These are phyloP conservation scores for Phymastichus coffea DNA, from an alignment of 1,140 invertebrate species.

Conservation along the genomic window DNA sequence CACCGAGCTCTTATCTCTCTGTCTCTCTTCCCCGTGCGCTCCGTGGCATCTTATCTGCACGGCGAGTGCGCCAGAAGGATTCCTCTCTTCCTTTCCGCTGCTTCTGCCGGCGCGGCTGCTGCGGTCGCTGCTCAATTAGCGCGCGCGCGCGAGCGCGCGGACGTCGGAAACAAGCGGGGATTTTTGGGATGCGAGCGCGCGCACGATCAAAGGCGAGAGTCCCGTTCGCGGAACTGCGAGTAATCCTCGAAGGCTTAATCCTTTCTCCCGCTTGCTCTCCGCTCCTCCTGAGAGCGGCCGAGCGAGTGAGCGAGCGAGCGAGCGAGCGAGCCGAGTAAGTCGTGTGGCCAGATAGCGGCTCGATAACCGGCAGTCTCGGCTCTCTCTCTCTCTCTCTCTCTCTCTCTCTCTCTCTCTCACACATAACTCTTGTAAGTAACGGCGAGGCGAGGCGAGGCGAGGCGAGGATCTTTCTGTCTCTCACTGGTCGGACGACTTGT, in stretches of 20 bases:
- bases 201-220: constrained; percentile 12
- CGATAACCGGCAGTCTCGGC: constrained; percentile 1
- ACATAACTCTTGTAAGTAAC: neutral
- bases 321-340: neutral
- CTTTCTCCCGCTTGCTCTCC: constrained; percentile 19
- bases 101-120: neutral
- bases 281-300: neutral
- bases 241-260: constrained; percentile 28
- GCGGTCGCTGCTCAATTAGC: neutral
- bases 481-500: constrained; percentile 22
- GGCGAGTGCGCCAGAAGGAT: constrained; percentile 1
- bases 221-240: constrained; percentile 21
- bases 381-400: neutral
- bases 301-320: neutral
- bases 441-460: too few species aligned
- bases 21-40: neutral
- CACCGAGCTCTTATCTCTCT: neutral
- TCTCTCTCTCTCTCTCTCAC: neutral
- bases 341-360: constrained; percentile 13
- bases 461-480: too few species aligned
- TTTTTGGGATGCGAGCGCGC: neutral
- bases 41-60: neutral
- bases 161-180: constrained; percentile 1
- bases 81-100: neutral
- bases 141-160: neutral